phyloP scores from a whole-genome alignment of 1,140 invertebrate species.

The Manduca sexta region DNA sequence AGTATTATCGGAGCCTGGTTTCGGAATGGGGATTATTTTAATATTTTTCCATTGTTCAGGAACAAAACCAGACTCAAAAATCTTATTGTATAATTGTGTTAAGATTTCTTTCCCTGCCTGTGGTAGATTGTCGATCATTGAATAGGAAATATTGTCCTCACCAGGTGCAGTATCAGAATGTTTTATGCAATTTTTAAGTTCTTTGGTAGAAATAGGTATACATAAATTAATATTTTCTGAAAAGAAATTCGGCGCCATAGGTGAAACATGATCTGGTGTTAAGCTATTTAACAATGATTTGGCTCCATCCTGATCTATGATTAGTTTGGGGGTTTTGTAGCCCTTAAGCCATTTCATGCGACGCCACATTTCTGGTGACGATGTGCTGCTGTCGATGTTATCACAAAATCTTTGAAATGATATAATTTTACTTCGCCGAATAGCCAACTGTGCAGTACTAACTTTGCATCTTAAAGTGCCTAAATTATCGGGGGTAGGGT shows the following conservation, averaged over 20 bases:
- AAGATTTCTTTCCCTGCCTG: conserved; percentile 5
- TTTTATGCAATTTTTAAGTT: conserved; percentile 1
- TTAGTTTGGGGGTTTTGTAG: background rate
- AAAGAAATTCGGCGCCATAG: background rate
- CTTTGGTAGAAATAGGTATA: background rate
- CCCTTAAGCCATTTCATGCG: conserved; percentile 4
- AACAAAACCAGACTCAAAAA: conserved; percentile 13
- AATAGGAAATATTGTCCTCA: conserved; percentile 23
- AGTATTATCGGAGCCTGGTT: conserved; percentile 20
- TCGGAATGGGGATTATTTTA: conserved; percentile 39
- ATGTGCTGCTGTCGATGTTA: background rate
- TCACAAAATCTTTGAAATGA: background rate
- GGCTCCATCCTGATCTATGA: background rate
- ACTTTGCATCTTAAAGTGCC: background rate
- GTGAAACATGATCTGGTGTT: background rate
- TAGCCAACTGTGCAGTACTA: background rate
- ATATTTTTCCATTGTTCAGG: conserved; percentile 43
- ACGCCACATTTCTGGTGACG: conserved; percentile 3
- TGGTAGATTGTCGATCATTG: conserved; percentile 22
- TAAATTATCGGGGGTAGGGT: background rate
- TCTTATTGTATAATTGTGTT: conserved; percentile 17
- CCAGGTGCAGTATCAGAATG: conserved; percentile 16
- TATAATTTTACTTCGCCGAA: background rate
- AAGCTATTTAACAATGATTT: background rate
- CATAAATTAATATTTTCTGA: background rate